These are phyloP conservation scores for Chrysopa pallens DNA, from an alignment of 1,140 invertebrate species.

Conservation along the genomic window DNA sequence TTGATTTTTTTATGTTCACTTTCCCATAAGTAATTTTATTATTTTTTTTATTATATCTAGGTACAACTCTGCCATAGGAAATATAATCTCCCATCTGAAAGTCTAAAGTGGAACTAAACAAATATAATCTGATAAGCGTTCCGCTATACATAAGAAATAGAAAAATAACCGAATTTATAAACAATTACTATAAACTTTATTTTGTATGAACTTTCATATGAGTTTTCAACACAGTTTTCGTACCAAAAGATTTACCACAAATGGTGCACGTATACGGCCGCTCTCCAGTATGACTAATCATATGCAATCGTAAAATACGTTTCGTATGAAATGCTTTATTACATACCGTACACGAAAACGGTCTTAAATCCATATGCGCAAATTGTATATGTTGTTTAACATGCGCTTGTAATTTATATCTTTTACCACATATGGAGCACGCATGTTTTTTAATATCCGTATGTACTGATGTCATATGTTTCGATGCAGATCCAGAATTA, in stretches of 20 bases:
- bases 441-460: not conserved
- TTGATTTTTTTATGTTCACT: too few relatives aligned
- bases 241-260: not conserved
- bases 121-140: too few relatives aligned
- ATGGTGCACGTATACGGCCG: not conserved
- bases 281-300: not conserved
- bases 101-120: too few relatives aligned
- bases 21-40: too few relatives aligned
- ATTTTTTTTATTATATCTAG: too few relatives aligned
- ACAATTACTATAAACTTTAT: too few relatives aligned
- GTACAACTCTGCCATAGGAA: too few relatives aligned
- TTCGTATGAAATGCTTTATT: not conserved
- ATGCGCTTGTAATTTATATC: not conserved
- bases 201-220: not conserved
- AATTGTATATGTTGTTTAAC: not conserved
- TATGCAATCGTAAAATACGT: not conserved
- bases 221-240: not conserved
- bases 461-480: not conserved
- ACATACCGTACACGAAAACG: not conserved
- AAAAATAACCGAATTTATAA: too few relatives aligned
- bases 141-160: too few relatives aligned
- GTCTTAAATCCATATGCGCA: not conserved
- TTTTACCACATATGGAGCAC: not conserved
- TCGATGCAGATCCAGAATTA: not conserved
- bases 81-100: too few relatives aligned